Evolutionary conservation across 2,113 vertebrate species (phyloP).

Genomic region (Dasyurus viverrinus): DNA sequence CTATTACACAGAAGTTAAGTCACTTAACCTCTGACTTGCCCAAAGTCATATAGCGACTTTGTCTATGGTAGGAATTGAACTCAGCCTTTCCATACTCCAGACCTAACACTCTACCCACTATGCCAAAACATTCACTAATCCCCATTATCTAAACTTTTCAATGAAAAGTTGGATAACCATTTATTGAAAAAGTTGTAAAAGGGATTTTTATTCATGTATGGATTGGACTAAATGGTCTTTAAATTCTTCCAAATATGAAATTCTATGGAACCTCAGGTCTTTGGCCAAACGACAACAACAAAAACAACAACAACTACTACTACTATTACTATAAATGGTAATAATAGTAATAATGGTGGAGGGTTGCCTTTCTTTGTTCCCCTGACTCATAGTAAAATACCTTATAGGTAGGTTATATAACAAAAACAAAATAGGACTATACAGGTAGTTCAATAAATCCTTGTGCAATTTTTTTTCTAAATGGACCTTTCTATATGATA

Average conservation of each 20-base stretch:
- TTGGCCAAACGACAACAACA: background rate
- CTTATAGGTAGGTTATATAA: background rate
- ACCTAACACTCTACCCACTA: background rate
- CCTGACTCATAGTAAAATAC: background rate
- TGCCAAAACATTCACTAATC: background rate
- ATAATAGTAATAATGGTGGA: background rate
- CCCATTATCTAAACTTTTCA: background rate
- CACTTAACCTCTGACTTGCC: too few relatives aligned
- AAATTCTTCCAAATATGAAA: background rate
- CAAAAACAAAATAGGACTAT: background rate
- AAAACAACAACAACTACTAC: background rate
- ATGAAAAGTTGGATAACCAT: background rate
- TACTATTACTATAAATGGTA: background rate
- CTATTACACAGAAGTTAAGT: too few relatives aligned
- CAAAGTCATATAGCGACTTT: background rate
- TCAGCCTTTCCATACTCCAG: accelerated
- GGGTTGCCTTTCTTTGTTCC: background rate
- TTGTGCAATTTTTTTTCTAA: background rate
- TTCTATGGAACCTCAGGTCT: background rate
- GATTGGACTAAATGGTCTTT: background rate
- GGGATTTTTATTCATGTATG: background rate
- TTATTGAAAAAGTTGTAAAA: background rate
- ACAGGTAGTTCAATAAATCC: background rate
- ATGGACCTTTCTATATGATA: background rate
- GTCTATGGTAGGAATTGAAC: background rate